Percentiles rank a stretch among this genome's conserved stretches.
phyloP scores from a whole-genome alignment of 2,888 invertebrate genomes.

The Dynastes tityus region DNA sequence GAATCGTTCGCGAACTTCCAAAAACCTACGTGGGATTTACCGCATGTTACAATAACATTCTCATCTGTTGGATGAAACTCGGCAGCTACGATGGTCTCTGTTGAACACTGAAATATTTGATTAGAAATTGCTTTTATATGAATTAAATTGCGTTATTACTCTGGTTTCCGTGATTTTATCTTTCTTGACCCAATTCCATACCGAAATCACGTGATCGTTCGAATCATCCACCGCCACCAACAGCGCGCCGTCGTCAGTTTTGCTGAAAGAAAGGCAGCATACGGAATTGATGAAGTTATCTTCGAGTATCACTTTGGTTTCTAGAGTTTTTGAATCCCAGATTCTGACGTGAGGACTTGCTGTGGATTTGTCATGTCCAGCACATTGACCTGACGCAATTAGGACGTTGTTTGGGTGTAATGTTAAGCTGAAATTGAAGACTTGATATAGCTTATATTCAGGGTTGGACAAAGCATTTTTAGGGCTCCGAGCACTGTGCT shows the following conservation, averaged over 20 bases:
- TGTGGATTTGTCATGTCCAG: conserved; percentile 86
- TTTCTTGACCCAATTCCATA: conserved; percentile 93
- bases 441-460: no score
- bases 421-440: conserved; percentile 78
- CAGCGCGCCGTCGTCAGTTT: conserved; percentile 87
- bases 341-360: conserved; percentile 93
- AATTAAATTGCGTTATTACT: conserved; percentile 71
- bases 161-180: conserved; percentile 91
- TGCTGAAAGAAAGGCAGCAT: conserved; percentile 90
- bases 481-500: no score
- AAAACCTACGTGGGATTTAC: conserved; percentile 92
- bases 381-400: conserved; percentile 92
- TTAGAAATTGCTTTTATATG: not conserved
- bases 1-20: conserved; percentile 89
- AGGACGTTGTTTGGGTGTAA: conserved; percentile 93
- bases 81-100: conserved; percentile 90
- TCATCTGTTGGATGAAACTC: conserved; percentile 95
- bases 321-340: conserved; percentile 94
- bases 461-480: no score
- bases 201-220: conserved; percentile 89
- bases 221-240: conserved; percentile 91
- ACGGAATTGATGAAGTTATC: conserved; percentile 90
- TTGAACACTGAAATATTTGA: conserved; percentile 82
- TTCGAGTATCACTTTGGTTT: conserved; percentile 89
- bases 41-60: conserved; percentile 90